Evolutionary conservation across 2,113 vertebrate species (phyloP), one percentile per base, ranked within the genome.

Genomic region (Cryptomyrus ogoouensis): DNA sequence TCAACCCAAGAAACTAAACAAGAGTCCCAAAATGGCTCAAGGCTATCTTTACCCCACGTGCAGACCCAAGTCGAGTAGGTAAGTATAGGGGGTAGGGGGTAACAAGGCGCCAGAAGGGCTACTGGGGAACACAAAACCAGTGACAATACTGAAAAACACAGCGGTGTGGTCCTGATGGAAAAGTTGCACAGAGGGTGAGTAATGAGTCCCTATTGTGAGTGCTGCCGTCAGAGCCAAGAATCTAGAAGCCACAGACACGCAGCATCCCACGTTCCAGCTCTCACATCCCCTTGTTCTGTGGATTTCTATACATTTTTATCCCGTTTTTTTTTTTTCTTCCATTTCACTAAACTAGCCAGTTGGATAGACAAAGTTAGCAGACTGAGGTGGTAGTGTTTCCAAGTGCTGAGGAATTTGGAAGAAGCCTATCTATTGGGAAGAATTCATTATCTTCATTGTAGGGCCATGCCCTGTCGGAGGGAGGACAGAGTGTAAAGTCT

Each of bases 401-500:
- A 91, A 91, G 90, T 17, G 39, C 88, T 42, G 83, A 87, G 83
- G 80, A 90, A 85, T 89, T 86, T 89, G 80, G 88, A 62, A 85
- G 42, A 50, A 74, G 66, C 31, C 88, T 46, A 90, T 89, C 77
- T 88, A 44, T 74, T 70, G 88, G n/a, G 88, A 89, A 47, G 88
- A 83, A 91, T 87, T 83, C 80, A 90, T 88, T 90, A 88, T 74
- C 88, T 27, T 88, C 53, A 88, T 87, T 90, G 89, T 90, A 84
- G 85, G 35, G 74, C 53, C 91, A 62, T 89, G 58, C 56, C 42
- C n/a, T 17, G 52, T 52, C 46, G 49, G 88, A 56, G 88, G 90
- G 80, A 56, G 47, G 70, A 52, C 50, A 24, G 7, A 58, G 90
- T 7, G 66, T 31, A 49, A 42, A 74, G 56, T 17, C 70, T 53